These are phyloP conservation scores for Drosophila serrata DNA, from an alignment of 1,140 invertebrate species.

Conservation along the genomic window DNA sequence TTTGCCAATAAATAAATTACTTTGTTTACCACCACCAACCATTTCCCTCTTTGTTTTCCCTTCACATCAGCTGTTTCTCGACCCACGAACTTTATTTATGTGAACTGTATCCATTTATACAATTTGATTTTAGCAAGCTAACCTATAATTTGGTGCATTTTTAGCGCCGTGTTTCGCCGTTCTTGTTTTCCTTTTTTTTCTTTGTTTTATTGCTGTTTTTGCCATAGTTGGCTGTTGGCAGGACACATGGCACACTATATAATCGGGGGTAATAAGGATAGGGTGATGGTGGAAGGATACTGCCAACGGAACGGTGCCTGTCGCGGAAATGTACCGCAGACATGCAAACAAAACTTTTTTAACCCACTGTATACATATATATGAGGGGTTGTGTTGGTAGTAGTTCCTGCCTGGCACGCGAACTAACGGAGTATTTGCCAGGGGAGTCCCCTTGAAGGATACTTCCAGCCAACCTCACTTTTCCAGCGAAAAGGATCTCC, in stretches of 20 bases:
- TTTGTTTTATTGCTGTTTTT: constrained; percentile 57
- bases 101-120: constrained; percentile 32
- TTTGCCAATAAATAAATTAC: constrained; percentile 7
- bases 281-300: constrained; percentile 1
- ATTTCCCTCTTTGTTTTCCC: not conserved
- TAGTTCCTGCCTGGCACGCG: constrained; percentile 59
- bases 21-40: not conserved
- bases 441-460: constrained; percentile 2
- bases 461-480: not conserved
- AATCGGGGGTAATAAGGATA: constrained; percentile 28
- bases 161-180: constrained; percentile 57
- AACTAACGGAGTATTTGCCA: constrained; percentile 37
- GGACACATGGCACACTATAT: constrained; percentile 37
- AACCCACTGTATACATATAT: constrained; percentile 26
- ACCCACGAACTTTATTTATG: constrained; percentile 25
- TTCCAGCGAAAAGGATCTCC: constrained; percentile 10
- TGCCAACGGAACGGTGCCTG: constrained; percentile 60
- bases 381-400: no score
- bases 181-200: constrained; percentile 8
- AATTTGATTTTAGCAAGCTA: constrained; percentile 56
- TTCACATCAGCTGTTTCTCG: constrained; percentile 24
- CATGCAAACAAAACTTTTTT: constrained; percentile 82
- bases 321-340: constrained; percentile 82
- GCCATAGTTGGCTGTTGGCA: constrained; percentile 42
- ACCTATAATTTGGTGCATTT: constrained; percentile 77